phyloP scores from a whole-genome alignment of 2,797 vertebrate genomes.

The Sciurus carolinensis region DNA sequence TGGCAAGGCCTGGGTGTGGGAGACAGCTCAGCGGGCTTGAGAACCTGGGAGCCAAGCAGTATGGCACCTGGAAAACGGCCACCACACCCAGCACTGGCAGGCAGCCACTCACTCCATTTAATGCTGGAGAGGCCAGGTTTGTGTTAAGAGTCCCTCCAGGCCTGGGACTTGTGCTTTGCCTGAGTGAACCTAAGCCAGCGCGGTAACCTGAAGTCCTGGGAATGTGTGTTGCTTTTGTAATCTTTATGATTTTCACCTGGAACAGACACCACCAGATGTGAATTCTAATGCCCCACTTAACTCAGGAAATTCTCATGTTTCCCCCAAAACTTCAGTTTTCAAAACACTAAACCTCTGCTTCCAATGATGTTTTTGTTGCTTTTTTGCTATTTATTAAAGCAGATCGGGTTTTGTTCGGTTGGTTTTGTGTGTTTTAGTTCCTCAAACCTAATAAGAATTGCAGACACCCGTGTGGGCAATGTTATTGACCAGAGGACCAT shows the following conservation, averaged over 20 bases:
- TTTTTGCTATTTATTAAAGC: neutral
- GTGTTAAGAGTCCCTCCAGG: neutral
- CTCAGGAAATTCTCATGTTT: neutral
- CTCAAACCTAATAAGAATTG: neutral
- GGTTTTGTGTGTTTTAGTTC: constrained; percentile 2
- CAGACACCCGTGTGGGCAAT: neutral
- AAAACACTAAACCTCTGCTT: neutral
- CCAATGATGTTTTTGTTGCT: neutral
- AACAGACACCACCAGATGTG: neutral
- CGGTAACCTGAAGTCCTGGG: neutral
- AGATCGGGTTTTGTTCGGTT: constrained; percentile 3
- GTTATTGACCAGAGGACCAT: constrained; percentile 13
- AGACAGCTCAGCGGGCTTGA: neutral
- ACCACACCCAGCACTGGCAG: neutral
- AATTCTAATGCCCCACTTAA: neutral
- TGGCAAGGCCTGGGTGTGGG: neutral
- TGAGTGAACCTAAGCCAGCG: neutral
- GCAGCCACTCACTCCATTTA: neutral
- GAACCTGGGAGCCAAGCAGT: fast-evolving
- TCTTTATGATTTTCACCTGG: neutral
- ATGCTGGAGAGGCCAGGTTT: neutral
- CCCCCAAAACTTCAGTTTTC: neutral
- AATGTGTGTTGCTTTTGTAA: neutral
- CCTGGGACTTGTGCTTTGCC: neutral
- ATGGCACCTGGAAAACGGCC: neutral